A percentile compares a stretch with the other conserved stretches of the same genome.
Conservation (phyloP, 2,888 invertebrate species). For the Timema cristinae region DNA sequence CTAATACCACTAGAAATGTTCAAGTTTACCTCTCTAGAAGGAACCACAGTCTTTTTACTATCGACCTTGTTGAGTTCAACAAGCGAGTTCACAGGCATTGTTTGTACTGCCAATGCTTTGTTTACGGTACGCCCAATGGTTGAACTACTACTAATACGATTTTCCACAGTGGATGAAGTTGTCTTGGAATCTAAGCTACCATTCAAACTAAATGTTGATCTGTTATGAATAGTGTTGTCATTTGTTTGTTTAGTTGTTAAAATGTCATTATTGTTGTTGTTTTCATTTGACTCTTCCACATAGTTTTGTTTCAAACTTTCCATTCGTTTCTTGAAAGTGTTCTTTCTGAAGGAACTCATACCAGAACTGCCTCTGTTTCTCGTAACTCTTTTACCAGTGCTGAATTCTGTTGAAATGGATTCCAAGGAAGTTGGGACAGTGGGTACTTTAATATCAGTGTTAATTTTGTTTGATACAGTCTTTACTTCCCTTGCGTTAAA, state of each 20-base stretch:
- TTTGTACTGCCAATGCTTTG: conserved; percentile 44
- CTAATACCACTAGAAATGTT: conserved; percentile 9
- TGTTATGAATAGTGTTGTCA: conserved; percentile 32
- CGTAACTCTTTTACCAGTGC: not conserved
- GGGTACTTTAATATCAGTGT: no score
- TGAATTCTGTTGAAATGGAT: no score
- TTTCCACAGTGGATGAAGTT: not conserved
- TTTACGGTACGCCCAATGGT: conserved; percentile 8
- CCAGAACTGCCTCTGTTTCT: conserved; percentile 16
- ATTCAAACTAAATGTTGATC: conserved; percentile 13
- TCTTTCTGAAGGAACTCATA: conserved; percentile 37
- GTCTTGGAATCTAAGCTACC: not conserved
- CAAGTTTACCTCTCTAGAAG: conserved; percentile 7
- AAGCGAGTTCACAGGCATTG: conserved; percentile 45
- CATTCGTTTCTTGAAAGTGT: conserved; percentile 47
- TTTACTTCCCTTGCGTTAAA: not conserved
- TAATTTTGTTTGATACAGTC: no score
- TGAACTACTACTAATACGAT: no score
- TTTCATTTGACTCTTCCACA: not conserved
- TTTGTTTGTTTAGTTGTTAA: conserved; percentile 35
- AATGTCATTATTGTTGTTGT: conserved; percentile 15
- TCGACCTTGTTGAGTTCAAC: not conserved
- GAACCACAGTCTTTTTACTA: conserved; percentile 6
- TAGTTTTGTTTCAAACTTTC: conserved; percentile 44
- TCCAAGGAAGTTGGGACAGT: no score